These are phyloP conservation scores for Belonocnema kinseyi DNA, from an alignment of 1,140 invertebrate species.

Conservation along the genomic window DNA sequence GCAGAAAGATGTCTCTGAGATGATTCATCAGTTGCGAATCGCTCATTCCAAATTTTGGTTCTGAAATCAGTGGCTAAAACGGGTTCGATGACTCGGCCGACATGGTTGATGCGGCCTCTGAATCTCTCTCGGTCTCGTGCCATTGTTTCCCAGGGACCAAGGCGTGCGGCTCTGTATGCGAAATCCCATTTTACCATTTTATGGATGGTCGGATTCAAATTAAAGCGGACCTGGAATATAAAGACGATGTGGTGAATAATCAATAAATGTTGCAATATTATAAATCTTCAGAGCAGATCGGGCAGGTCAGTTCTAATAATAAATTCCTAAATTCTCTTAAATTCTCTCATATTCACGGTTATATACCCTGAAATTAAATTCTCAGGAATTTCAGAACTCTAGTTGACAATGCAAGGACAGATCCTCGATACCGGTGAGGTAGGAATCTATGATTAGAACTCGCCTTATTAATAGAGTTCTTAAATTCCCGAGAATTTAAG, in stretches of 20 bases:
- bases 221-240: conserved; percentile 79
- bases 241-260: conserved; percentile 24
- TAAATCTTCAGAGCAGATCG: neutral
- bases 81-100: conserved; percentile 70
- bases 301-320: too few species aligned
- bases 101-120: conserved; percentile 71
- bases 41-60: conserved; percentile 75
- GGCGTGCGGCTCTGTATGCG: conserved; percentile 79
- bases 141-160: conserved; percentile 80
- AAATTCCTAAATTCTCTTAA: too few species aligned
- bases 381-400: too few species aligned
- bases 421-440: too few species aligned
- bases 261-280: conserved; percentile 9
- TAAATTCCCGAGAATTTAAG: too few species aligned
- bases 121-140: conserved; percentile 80
- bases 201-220: conserved; percentile 75
- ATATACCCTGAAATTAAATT: too few species aligned
- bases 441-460: too few species aligned
- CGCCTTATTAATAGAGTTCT: too few species aligned
- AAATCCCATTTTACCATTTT: conserved; percentile 80
- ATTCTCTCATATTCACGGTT: too few species aligned
- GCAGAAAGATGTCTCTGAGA: neutral
- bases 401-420: too few species aligned
- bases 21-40: conserved; percentile 65
- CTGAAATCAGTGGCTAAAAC: conserved; percentile 76